phyloP scores from a whole-genome alignment of 2,113 vertebrate species.

The Scophthalmus maximus region DNA sequence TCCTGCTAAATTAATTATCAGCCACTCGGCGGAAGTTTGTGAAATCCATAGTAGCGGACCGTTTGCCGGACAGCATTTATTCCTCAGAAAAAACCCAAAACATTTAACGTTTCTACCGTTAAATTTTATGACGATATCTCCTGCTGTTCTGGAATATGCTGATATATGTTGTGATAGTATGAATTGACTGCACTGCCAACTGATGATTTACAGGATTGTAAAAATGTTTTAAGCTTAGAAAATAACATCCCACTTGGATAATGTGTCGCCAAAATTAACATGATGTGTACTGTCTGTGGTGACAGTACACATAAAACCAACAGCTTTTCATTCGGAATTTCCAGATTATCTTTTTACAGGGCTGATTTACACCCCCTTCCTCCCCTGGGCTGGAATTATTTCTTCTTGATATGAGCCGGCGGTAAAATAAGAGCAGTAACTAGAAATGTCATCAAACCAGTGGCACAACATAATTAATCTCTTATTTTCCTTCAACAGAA shows the following conservation, averaged over 20 bases:
- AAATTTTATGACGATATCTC: neutral
- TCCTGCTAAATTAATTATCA: constrained; percentile 55
- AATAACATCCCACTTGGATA: neutral
- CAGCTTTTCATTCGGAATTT: constrained; percentile 15
- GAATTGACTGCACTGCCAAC: neutral
- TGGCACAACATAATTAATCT: no score
- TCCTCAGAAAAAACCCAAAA: neutral
- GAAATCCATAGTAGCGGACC: constrained; percentile 23
- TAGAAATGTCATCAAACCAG: no score
- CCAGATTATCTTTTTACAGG: no score
- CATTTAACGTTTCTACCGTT: neutral
- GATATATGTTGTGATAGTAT: neutral
- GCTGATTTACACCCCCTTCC: neutral
- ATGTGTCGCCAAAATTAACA: neutral
- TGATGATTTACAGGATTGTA: neutral
- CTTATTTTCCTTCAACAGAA: no score
- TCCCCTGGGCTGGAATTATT: neutral
- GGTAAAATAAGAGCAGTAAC: no score
- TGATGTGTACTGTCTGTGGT: no score
- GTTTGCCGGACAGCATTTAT: neutral
- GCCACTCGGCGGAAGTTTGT: constrained; percentile 24
- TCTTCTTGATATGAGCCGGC: no score
- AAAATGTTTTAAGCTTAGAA: constrained; percentile 1
- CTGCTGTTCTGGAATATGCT: constrained; percentile 9
- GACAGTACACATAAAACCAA: no score